Conservation (phyloP, 1,140 invertebrate species). For the Cotesia typhae region DNA sequence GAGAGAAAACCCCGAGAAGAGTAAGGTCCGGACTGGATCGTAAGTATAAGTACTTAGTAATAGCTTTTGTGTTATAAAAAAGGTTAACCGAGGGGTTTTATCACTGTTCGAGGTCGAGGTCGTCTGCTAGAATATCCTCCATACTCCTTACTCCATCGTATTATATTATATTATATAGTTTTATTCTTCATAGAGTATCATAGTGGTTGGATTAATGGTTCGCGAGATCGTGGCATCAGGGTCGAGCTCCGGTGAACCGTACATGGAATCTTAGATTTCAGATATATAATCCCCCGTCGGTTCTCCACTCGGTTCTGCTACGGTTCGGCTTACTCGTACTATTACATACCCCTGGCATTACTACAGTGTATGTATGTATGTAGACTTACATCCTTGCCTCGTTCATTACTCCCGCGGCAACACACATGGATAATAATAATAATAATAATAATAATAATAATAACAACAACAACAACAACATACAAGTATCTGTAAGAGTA, state of each 20-base stretch:
- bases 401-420: slow-evolving; percentile 20
- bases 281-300: slow-evolving; percentile 29
- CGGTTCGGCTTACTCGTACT: slow-evolving; percentile 7
- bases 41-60: no score
- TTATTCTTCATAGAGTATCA: slow-evolving; percentile 23
- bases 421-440: no score
- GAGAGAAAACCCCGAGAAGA: no score
- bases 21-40: no score
- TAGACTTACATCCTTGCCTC: slow-evolving; percentile 5
- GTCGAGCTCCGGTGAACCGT: slow-evolving; percentile 49
- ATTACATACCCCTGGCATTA: neutral
- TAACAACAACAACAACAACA: neutral
- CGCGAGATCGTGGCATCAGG: slow-evolving; percentile 47
- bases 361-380: neutral
- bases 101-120: no score
- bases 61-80: no score
- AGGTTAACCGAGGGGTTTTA: no score
- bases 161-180: slow-evolving; percentile 10
- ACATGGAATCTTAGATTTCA: slow-evolving; percentile 51
- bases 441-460: no score
- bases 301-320: neutral
- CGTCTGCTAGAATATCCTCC: neutral
- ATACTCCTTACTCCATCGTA: neutral
- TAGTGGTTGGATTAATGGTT: slow-evolving; percentile 47
- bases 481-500: no score